Evolutionary conservation across 2,113 vertebrate species (phyloP).

Genomic region (Carassius auratus): DNA sequence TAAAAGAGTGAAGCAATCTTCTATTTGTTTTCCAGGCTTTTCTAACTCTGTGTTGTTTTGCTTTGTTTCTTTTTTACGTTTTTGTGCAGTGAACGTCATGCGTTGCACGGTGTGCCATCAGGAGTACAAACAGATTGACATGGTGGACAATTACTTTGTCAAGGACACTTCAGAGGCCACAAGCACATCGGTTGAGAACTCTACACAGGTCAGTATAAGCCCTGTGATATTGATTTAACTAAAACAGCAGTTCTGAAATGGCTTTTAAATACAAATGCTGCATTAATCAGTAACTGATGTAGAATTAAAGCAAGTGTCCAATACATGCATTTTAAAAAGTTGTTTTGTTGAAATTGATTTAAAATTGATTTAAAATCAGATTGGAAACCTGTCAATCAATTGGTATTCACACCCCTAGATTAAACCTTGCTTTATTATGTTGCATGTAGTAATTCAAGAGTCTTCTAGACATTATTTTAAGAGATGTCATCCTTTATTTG

Average conservation of each 20-base stretch:
- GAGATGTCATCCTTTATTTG: neutral
- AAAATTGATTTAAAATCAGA: neutral
- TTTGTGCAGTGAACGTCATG: conserved; percentile 87
- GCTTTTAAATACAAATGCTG: neutral
- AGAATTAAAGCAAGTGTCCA: neutral
- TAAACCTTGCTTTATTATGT: neutral
- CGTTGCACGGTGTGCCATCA: conserved; percentile 92
- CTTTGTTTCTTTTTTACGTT: neutral
- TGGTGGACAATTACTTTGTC: conserved; percentile 98
- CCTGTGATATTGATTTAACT: neutral
- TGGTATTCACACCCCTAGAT: neutral
- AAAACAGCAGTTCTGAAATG: neutral
- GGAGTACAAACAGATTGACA: conserved; percentile 95
- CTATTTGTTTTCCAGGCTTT: neutral
- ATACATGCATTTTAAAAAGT: neutral
- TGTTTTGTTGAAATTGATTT: no score
- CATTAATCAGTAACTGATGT: conserved; percentile 63
- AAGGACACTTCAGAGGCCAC: conserved; percentile 91
- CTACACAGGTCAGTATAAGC: conserved; percentile 83
- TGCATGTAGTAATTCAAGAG: neutral
- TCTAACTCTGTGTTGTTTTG: neutral
- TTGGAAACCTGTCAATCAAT: neutral
- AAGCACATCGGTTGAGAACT: conserved; percentile 89
- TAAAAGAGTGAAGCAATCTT: neutral
- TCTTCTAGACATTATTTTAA: neutral